A percentile compares a stretch with the other conserved stretches of the same genome.
phyloP scores from a whole-genome alignment of 2,888 invertebrate genomes.

The Drosophila nigricruria region DNA sequence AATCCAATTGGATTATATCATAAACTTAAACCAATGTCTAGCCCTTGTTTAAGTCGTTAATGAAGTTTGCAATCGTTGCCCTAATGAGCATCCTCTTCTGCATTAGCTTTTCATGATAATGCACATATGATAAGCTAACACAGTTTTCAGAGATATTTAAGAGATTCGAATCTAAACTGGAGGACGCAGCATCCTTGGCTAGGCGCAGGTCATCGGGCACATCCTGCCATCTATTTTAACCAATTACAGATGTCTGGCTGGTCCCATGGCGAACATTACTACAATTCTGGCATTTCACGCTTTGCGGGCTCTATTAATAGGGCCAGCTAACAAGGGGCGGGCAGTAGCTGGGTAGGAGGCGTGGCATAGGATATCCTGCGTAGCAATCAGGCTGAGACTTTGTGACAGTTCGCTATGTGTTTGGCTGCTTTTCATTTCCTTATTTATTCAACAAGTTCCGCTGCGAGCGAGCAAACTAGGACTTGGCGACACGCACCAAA shows the following conservation, averaged over 20 bases:
- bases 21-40: background rate
- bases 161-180: constrained; percentile 1
- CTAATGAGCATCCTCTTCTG: background rate
- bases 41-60: background rate
- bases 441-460: constrained; percentile 78
- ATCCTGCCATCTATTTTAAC: constrained; percentile 32
- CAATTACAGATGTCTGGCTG: constrained; percentile 41
- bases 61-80: background rate
- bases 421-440: constrained; percentile 67
- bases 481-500: constrained; percentile 53
- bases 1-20: background rate
- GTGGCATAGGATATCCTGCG: constrained; percentile 62
- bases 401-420: constrained; percentile 59
- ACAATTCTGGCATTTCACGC: constrained; percentile 52
- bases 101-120: background rate
- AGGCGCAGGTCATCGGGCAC: constrained; percentile 15
- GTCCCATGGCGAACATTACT: constrained; percentile 9
- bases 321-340: constrained; percentile 41
- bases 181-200: background rate
- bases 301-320: constrained; percentile 32
- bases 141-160: background rate
- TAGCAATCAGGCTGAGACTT: constrained; percentile 63
- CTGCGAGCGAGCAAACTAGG: constrained; percentile 24
- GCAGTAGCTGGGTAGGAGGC: constrained; percentile 3
- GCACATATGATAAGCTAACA: background rate